Evolutionary conservation across 2,888 invertebrate genomes (phyloP).

Genomic region (Actias luna): DNA sequence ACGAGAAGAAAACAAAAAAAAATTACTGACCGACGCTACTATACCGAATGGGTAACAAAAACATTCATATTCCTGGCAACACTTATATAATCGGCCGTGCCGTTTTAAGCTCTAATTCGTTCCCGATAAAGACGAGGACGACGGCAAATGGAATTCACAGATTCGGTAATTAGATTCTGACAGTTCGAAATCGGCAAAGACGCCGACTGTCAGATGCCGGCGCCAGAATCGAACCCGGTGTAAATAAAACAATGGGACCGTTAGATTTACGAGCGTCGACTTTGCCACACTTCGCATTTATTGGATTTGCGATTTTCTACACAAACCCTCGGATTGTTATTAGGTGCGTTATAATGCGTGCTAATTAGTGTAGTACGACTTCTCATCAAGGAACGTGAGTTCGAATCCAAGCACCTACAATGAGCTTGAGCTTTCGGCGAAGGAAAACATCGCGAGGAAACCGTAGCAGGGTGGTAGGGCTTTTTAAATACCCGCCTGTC

Average conservation of each 20-base stretch:
- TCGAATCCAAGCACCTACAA: too few species aligned
- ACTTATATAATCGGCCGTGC: slow-evolving; percentile 22
- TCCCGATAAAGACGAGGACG: slow-evolving; percentile 28
- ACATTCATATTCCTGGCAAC: slow-evolving; percentile 44
- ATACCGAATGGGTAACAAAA: slow-evolving; percentile 71
- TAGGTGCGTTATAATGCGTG: too few species aligned
- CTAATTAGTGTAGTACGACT: too few species aligned
- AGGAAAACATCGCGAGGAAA: too few species aligned
- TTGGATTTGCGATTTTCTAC: slow-evolving; percentile 19
- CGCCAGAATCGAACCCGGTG: slow-evolving; percentile 64
- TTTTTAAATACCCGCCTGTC: too few species aligned
- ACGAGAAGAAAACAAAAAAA: too few species aligned
- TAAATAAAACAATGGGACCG: slow-evolving; percentile 65
- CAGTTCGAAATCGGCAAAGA: slow-evolving; percentile 75
- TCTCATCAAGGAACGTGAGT: too few species aligned
- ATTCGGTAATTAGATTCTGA: slow-evolving; percentile 78
- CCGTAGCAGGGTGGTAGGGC: too few species aligned
- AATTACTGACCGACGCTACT: slow-evolving; percentile 50
- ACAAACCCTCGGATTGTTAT: not conserved
- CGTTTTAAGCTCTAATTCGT: slow-evolving; percentile 35
- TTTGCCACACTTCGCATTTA: slow-evolving; percentile 45
- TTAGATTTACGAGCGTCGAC: slow-evolving; percentile 54
- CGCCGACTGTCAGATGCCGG: slow-evolving; percentile 77
- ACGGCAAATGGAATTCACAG: slow-evolving; percentile 33
- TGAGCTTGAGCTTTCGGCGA: too few species aligned